Evolutionary conservation across 1,140 invertebrate genomes (phyloP), one percentile per base, ranked within the genome.

Genomic region (Cotesia glomerata): DNA sequence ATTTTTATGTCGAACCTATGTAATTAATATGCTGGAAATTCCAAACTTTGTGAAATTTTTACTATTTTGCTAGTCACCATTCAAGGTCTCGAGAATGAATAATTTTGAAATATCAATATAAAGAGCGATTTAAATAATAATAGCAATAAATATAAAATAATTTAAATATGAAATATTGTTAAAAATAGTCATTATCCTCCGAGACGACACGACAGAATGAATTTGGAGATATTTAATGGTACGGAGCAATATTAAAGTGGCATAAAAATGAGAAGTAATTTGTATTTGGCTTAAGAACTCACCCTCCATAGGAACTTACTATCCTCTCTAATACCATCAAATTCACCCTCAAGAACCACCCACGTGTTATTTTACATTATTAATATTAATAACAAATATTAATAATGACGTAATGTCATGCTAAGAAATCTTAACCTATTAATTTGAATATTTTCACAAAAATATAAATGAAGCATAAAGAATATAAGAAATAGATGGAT

Each of bases 191-290:
- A 45, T 45, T 45, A 45, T 45, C 11, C 39, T 16, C n/a, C 5
- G 13, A 18, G 52, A 18, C n/a, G 52, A 56, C 13, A 16, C 52
- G 13, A 16, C 52, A 14, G 13, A 16, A 18, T 45, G 18, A 18
- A 18, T 56, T 18, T 56, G 52, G 79, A 84, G 79, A 84, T 84
- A 86, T 80, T 85, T 85, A 87, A 87, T 87, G 85, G 83, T 79
- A 83, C 84, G 82, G 85, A 79, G 82, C 79, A 83, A 87, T 87
- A 87, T 85, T 87, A 86, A 86, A 87, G 86, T 83, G 82, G 84
- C 83, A 85, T 86, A 87, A 87, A 86, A 87, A 87, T 87, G 85
- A 85, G 84, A 78, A 80, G 83, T 82, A 87, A 87, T 86, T 87
- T 86, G 84, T 87, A 86, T 84, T 80, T 80, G 78, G 79, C 78